These are phyloP conservation scores for Lasioglossum figueresi DNA, from an alignment of 2,888 invertebrate genomes.

Conservation along the genomic window DNA sequence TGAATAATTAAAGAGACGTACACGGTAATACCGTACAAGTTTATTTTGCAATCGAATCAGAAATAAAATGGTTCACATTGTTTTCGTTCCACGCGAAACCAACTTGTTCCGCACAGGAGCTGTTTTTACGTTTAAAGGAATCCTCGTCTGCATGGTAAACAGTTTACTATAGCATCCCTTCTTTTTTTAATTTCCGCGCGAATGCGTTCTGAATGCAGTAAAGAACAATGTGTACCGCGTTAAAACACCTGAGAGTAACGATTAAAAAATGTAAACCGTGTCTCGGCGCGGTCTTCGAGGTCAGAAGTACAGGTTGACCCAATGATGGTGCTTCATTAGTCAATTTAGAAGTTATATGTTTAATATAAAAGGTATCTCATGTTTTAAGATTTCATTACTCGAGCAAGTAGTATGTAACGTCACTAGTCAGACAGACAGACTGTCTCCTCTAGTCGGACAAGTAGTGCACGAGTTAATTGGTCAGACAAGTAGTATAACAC, in stretches of 20 bases:
- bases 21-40: no score
- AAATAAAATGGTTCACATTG: background rate
- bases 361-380: no score
- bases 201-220: background rate
- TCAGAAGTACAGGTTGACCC: background rate
- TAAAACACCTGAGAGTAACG: slow-evolving; percentile 1
- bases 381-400: no score
- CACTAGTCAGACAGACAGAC: background rate
- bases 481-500: no score
- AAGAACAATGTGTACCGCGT: background rate
- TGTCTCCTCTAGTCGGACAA: background rate
- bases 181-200: background rate
- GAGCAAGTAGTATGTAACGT: background rate
- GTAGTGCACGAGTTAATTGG: no score
- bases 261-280: background rate
- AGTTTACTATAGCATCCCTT: background rate
- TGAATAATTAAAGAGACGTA: no score
- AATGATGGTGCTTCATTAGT: background rate
- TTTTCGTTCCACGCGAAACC: background rate
- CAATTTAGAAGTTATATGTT: no score
- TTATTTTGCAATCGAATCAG: background rate
- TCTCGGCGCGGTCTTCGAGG: background rate
- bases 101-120: no score
- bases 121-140: no score
- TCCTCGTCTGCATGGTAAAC: background rate